Base-by-base conservation (phyloP, 2,113 vertebrate genomes). In the Mastomys coucha region DNA sequence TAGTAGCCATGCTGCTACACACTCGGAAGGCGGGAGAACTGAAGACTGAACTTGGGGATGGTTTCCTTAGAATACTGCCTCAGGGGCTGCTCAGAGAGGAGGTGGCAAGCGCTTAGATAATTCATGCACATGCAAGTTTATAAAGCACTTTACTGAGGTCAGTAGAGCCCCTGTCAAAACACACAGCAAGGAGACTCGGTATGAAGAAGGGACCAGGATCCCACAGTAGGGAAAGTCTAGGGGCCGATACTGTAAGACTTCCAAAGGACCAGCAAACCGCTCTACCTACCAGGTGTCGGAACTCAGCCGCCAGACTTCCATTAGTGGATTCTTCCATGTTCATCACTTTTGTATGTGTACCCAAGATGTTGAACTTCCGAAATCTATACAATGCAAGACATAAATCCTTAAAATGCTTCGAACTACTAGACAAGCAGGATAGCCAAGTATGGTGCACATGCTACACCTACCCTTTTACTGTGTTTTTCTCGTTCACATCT, bases 271-370 rank as follows among this genome's bases (percentile, higher is more conserved):
- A 51, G 24, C 16, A 69, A 82, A 63, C 0, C 0, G 28, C 51
- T 69, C 8, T n/a, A 42, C 98, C 97, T 98, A 99, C 99, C 99
- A 99, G 96, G 96, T 99, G 99, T 93, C 99, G 99, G 97, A 99
- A 99, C 97, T 99, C 99, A 26, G 99, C 99, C 1, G 99, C 99
- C 97, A 99, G 97, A 87, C 99, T 99, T 82, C 99, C 99, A n/a
- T 99, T 99, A 88, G 98, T 99, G 4, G 99, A 99, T 96, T 99
- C 99, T 95, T 99, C 99, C 99, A 99, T 99, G 98, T 99, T 99
- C 99, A 99, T 99, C 28, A 99, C 99, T 98, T 99, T 99, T 1
- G 99, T 99, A 96, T 99, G 99, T 5, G 99, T 99, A 86, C 99
- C 99, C 98, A 99, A 97, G 97, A 99, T 99, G 97, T 99, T 99